Conservation (phyloP, 2,113 vertebrate species). For the Corythoichthys intestinalis region DNA sequence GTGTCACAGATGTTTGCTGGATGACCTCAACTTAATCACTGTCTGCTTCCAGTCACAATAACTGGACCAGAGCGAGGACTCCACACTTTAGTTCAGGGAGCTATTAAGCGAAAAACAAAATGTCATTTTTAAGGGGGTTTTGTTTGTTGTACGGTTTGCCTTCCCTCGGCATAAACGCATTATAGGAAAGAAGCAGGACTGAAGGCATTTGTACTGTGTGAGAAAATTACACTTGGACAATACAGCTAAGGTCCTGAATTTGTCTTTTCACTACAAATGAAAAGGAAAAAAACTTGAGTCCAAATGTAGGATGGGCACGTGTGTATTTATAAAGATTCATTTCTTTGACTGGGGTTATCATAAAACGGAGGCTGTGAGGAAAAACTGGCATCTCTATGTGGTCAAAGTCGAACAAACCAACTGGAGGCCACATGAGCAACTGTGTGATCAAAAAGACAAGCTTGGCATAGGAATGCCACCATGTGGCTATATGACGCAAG, state of each 20-base stretch:
- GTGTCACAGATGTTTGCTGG: slow-evolving; percentile 44
- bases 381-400: slow-evolving; percentile 38
- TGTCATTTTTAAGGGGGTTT: slow-evolving; percentile 23
- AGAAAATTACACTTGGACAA: slow-evolving; percentile 55
- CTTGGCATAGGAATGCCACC: slow-evolving; percentile 76
- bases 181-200: slow-evolving; percentile 46
- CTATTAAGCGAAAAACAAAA: slow-evolving; percentile 29
- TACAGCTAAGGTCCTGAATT: slow-evolving; percentile 61
- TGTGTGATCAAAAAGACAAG: slow-evolving; percentile 59
- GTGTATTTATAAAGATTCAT: slow-evolving; percentile 65
- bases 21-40: slow-evolving; percentile 54
- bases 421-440: slow-evolving; percentile 62
- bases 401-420: slow-evolving; percentile 58
- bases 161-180: slow-evolving; percentile 26
- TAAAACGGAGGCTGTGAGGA: slow-evolving; percentile 2
- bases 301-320: slow-evolving; percentile 56
- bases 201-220: slow-evolving; percentile 41
- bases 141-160: slow-evolving; percentile 38
- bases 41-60: slow-evolving; percentile 49
- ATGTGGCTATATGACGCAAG: slow-evolving; percentile 77
- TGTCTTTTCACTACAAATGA: slow-evolving; percentile 50
- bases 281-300: slow-evolving; percentile 19
- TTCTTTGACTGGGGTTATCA: slow-evolving; percentile 4
- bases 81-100: slow-evolving; percentile 39
- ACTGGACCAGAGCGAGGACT: slow-evolving; percentile 36